phyloP scores from a whole-genome alignment of 2,888 invertebrate species.

The Lycophotia porphyrea region DNA sequence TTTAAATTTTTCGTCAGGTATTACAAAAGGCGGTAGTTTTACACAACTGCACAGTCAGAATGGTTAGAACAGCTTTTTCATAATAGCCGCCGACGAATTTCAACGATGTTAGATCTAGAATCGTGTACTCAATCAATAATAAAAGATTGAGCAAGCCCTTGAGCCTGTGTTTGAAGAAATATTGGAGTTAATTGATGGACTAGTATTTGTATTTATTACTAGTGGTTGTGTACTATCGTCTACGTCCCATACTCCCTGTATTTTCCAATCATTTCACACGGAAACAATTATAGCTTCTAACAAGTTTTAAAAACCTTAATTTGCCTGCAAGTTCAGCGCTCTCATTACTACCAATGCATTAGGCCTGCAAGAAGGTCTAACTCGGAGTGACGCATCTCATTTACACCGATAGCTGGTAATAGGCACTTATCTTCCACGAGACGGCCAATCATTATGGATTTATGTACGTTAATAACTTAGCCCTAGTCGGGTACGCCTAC shows the following conservation, averaged over 20 bases:
- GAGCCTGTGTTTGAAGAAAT: not conserved
- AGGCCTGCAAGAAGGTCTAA: slow-evolving; percentile 72
- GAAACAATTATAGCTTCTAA: slow-evolving; percentile 32
- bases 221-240: not conserved
- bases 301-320: slow-evolving; percentile 42
- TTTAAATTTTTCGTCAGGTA: no score
- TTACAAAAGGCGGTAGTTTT: not conserved
- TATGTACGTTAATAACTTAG: slow-evolving; percentile 82
- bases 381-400: slow-evolving; percentile 77
- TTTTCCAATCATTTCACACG: slow-evolving; percentile 37
- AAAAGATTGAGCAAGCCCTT: not conserved
- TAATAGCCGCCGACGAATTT: not conserved
- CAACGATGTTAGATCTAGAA: not conserved
- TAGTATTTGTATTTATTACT: not conserved
- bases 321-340: slow-evolving; percentile 47
- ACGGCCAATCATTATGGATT: slow-evolving; percentile 83
- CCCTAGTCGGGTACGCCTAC: slow-evolving; percentile 69
- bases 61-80: no score
- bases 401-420: slow-evolving; percentile 80
- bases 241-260: slow-evolving; percentile 3
- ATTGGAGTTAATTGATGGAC: not conserved
- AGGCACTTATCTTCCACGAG: slow-evolving; percentile 73
- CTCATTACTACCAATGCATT: slow-evolving; percentile 73
- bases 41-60: no score
- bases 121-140: not conserved